Base-by-base conservation (phyloP, 2,113 vertebrate species). In the Halcyon senegalensis region DNA sequence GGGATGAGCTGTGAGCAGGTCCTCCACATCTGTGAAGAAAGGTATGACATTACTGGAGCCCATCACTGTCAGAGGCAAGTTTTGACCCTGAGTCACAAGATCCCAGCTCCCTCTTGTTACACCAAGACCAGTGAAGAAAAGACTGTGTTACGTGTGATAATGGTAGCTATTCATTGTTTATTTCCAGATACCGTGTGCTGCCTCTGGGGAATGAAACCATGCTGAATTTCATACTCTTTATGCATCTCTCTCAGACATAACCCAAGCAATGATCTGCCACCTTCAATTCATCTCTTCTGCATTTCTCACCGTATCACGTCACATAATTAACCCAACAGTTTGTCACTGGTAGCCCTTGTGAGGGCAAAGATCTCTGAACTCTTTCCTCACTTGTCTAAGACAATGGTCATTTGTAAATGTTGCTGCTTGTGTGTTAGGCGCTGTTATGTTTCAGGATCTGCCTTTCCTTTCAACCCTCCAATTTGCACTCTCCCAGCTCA, bases 71-170 rank as follows among this genome's bases (percentile, higher is more conserved):
- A 84, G 89, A 92, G 30, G 18, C 62, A 69, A 50, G 56, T 75
- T 92, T 31, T 72, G 43, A 72, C 8, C 21, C 9, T 9, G 50
- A 14, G 19, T 30, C 46, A 23, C 31, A 82, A 78, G 27, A 64
- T 43, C 35, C 13, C n/a, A 69, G 14, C 39, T 79, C 33, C 12
- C 5, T 46, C 16, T 31, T 41, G 10, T 56, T 55, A 31, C 28
- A 87, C 6, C 60, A 89, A 56, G 56, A 59, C 44, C 28, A n/a
- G 5, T 1, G 2, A 68, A 75, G 79, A 87, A 30, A 21, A 60
- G 23, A n/a, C n/a, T 6, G 4, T 6, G 6, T 44, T 56, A 4
- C 1, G 1, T 27, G 16, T 79, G 21, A 18, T 66, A 4, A 2
- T 33, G 48, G 53, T 76, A 24, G 16, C 37, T 35, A 50, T n/a